Conservation (phyloP, 2,113 vertebrate genomes). For the Cryptotis parvus region DNA sequence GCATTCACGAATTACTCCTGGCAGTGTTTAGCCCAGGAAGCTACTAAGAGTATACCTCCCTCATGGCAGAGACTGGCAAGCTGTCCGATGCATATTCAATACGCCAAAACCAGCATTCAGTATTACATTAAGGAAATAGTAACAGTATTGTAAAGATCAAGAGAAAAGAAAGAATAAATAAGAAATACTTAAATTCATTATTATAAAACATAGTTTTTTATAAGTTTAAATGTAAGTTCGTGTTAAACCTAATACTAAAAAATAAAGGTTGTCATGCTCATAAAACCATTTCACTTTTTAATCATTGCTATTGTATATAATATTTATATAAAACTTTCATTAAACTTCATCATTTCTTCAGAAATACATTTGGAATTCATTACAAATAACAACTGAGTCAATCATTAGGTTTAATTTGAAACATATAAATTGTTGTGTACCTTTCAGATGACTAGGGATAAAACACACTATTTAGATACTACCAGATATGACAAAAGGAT, state of each 20-base stretch:
- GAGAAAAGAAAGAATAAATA: background rate
- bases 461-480: background rate
- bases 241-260: background rate
- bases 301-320: background rate
- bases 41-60: no score
- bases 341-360: background rate
- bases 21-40: no score
- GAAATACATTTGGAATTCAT: slow-evolving; percentile 38
- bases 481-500: background rate
- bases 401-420: slow-evolving; percentile 28
- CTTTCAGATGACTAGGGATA: slow-evolving; percentile 41
- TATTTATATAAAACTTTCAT: background rate
- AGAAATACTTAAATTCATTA: slow-evolving; percentile 43
- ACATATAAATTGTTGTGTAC: slow-evolving; percentile 37
- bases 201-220: slow-evolving; percentile 12
- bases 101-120: no score
- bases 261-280: slow-evolving; percentile 13
- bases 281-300: background rate
- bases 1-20: no score
- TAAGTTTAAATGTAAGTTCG: no score
- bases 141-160: background rate
- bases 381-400: slow-evolving; percentile 16
- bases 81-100: no score
- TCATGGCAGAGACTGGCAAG: no score
- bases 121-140: background rate